Percentiles rank a stretch among this genome's conserved stretches.
These are phyloP conservation scores for Chrysina gloriosa DNA, from an alignment of 2,888 invertebrate species.

Conservation along the genomic window DNA sequence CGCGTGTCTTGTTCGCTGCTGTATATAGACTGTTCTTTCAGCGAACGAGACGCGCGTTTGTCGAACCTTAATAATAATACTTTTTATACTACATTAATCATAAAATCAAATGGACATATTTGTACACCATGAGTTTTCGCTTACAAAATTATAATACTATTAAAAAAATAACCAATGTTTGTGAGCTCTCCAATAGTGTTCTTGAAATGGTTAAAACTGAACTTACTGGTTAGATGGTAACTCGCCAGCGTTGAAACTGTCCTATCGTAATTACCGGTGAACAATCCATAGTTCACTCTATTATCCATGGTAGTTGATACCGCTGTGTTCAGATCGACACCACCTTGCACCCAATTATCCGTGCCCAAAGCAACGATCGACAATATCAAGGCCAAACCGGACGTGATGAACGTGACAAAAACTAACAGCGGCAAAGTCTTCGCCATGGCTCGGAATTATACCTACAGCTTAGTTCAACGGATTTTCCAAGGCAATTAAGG, in stretches of 20 bases:
- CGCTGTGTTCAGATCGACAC: slow-evolving; percentile 42
- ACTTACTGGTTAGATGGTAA: neutral
- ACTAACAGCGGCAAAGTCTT: slow-evolving; percentile 56
- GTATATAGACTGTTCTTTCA: too few species aligned
- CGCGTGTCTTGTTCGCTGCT: too few species aligned
- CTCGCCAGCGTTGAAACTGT: slow-evolving; percentile 46
- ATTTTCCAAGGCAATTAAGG: neutral
- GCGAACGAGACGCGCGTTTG: too few species aligned
- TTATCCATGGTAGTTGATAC: slow-evolving; percentile 30
- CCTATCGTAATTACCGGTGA: slow-evolving; percentile 54
- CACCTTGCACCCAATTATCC: slow-evolving; percentile 57
- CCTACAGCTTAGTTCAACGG: neutral
- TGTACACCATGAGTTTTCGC: too few species aligned
- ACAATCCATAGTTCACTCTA: slow-evolving; percentile 57
- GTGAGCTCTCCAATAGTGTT: too few species aligned
- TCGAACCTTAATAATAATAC: too few species aligned
- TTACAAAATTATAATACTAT: too few species aligned
- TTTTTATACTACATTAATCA: too few species aligned
- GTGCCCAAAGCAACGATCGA: slow-evolving; percentile 58
- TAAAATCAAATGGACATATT: too few species aligned
- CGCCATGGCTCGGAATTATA: slow-evolving; percentile 53
- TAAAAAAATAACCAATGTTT: too few species aligned
- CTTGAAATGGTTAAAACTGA: neutral
- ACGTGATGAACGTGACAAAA: slow-evolving; percentile 56
- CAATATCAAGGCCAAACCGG: slow-evolving; percentile 56